Evolutionary conservation across 1,140 invertebrate species (phyloP), one percentile per base, ranked within the genome.

Genomic region (Apis laboriosa): DNA sequence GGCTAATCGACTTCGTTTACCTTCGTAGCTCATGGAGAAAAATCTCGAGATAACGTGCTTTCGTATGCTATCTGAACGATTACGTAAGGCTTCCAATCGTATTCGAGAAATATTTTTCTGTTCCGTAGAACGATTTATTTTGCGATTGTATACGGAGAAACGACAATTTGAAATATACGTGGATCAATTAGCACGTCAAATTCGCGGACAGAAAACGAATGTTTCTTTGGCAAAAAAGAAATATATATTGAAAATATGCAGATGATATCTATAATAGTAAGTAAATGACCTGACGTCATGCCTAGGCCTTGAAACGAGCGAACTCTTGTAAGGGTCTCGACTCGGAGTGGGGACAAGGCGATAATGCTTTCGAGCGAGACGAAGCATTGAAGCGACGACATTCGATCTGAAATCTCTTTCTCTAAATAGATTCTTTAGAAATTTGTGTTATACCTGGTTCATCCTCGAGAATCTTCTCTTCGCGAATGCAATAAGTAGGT

Each of bases 241-340:
- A 43, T 43, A 43, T 43, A 43, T 43, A 43, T 19, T 5, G 49
- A n/a, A 51, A 64, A 80, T 53, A 49, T 17, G 11, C 60, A 43
- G 34, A 43, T 43, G 34, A 43, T 43, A 7, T 43, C 34, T 43
- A 43, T 43, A 43, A 43, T 43, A 43, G 34, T 43, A 43, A 43
- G 34, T 43, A 58, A 24, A 74, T 76, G 72, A 68, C 55, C 13
- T 24, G 79, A 81, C 73, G 79, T 68, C 64, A 61, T n/a, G 34
- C 43, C 63, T 55, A 66, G 79, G 53, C 79, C 79, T 81, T 81
- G 79, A 74, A 73, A 43, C n/a, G 43, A 75, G 13, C 63, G 43
- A 19, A 55, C 12, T 19, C 55, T 43, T 17, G 56, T 56, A 66
- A 11, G 19, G 19, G 2, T 68, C n/a, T 60, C 24, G 24, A 7